Evolutionary conservation across 2,888 invertebrate genomes (phyloP).

Genomic region (Athalia circularis): DNA sequence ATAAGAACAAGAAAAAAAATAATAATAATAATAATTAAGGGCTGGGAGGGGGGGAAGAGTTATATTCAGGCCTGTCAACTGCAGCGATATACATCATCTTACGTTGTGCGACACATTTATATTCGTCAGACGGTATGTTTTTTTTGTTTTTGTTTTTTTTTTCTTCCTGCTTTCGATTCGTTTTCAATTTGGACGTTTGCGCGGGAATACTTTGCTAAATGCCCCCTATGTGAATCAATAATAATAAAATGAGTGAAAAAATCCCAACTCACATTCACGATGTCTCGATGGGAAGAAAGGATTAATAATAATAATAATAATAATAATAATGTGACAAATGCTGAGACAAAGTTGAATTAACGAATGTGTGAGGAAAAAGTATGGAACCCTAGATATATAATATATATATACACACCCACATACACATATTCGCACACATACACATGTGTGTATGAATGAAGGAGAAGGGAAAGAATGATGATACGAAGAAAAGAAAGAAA

Average conservation of each 20-base stretch:
- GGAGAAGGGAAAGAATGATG: slow-evolving; percentile 41
- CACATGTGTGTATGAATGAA: neutral
- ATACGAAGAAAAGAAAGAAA: slow-evolving; percentile 48
- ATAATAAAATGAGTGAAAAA: too few species aligned
- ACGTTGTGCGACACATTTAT: slow-evolving; percentile 36
- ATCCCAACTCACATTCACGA: too few species aligned
- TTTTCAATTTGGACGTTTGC: neutral
- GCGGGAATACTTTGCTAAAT: too few species aligned
- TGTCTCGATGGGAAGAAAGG: too few species aligned
- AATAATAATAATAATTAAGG: slow-evolving; percentile 12
- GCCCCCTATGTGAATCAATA: too few species aligned
- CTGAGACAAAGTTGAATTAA: neutral
- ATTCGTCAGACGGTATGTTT: slow-evolving; percentile 5
- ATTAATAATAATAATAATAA: neutral
- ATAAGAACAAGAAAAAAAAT: slow-evolving; percentile 45
- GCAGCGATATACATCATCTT: slow-evolving; percentile 39
- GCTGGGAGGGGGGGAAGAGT: neutral
- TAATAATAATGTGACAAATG: slow-evolving; percentile 11
- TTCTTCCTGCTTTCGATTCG: neutral
- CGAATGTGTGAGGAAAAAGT: slow-evolving; percentile 16
- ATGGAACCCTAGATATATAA: slow-evolving; percentile 35
- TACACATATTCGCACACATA: too few species aligned
- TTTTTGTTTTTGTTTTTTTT: slow-evolving; percentile 20
- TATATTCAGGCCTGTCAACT: slow-evolving; percentile 38
- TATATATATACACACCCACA: neutral